Conservation (phyloP, 2,888 invertebrate genomes). For the Lepidonotus clava region DNA sequence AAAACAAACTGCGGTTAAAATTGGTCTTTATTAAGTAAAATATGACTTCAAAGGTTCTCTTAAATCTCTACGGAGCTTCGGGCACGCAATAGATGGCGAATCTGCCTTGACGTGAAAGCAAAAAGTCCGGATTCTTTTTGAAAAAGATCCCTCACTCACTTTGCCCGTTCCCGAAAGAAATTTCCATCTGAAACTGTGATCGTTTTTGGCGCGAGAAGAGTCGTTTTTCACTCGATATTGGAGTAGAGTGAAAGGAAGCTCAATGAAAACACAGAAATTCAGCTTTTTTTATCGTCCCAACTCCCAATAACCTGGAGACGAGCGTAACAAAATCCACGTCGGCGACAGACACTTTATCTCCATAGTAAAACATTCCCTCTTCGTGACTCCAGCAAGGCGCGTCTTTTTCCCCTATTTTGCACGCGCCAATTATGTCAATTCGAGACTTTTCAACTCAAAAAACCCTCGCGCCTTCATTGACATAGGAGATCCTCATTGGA, state of each 20-base stretch:
- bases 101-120: background rate
- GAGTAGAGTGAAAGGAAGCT: slow-evolving; percentile 34
- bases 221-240: slow-evolving; percentile 38
- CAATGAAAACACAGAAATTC: slow-evolving; percentile 40
- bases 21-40: slow-evolving; percentile 19
- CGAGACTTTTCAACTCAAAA: slow-evolving; percentile 32
- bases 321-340: slow-evolving; percentile 11
- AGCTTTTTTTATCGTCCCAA: slow-evolving; percentile 1
- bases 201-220: background rate
- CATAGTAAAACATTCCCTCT: background rate
- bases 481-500: slow-evolving; percentile 36
- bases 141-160: slow-evolving; percentile 11
- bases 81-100: slow-evolving; percentile 1
- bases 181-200: slow-evolving; percentile 12
- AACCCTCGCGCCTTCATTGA: background rate
- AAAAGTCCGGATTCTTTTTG: background rate
- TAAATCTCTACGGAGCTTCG: background rate
- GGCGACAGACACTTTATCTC: slow-evolving; percentile 41
- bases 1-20: background rate
- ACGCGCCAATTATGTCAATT: slow-evolving; percentile 50
- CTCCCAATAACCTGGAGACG: background rate
- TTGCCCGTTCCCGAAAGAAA: background rate
- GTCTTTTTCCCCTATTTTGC: slow-evolving; percentile 36
- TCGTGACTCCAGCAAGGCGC: slow-evolving; percentile 42
- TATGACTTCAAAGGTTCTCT: background rate